These are phyloP conservation scores for Homarus gammarus DNA, from an alignment of 2,888 invertebrate species.

Conservation along the genomic window DNA sequence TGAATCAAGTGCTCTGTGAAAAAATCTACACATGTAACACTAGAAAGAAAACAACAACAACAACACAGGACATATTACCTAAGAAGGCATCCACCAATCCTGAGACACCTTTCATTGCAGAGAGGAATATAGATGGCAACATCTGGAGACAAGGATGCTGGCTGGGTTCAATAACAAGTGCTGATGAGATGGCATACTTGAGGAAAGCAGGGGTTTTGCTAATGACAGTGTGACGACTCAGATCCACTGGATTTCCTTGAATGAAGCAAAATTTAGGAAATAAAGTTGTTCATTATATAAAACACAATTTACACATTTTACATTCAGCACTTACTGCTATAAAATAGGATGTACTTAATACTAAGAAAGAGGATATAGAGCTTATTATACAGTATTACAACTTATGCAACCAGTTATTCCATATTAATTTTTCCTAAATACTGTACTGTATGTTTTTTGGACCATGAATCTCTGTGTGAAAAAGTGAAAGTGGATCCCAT, in stretches of 20 bases:
- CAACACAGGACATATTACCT: constrained; percentile 83
- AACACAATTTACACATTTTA: no score
- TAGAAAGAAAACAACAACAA: background rate
- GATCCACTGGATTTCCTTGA: constrained; percentile 90
- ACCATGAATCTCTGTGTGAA: no score
- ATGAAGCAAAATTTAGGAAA: background rate
- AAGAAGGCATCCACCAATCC: constrained; percentile 96
- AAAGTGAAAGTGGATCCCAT: no score
- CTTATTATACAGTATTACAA: no score
- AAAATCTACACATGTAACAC: background rate
- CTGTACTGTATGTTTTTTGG: no score
- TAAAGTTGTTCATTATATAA: no score
- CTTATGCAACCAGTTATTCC: no score
- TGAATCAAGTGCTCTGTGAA: no score
- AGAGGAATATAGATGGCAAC: constrained; percentile 93
- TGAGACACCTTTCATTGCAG: constrained; percentile 95
- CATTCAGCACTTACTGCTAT: no score
- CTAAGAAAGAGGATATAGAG: no score
- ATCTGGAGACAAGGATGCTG: constrained; percentile 92
- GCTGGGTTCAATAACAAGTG: constrained; percentile 89
- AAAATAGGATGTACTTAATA: no score
- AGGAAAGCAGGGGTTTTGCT: constrained; percentile 87
- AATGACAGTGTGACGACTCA: constrained; percentile 90
- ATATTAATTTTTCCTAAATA: no score
- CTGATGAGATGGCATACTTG: constrained; percentile 89